A percentile compares a stretch with the other conserved stretches of the same genome.
Conservation (phyloP, 2,888 invertebrate species). For the Latrodectus hesperus region DNA sequence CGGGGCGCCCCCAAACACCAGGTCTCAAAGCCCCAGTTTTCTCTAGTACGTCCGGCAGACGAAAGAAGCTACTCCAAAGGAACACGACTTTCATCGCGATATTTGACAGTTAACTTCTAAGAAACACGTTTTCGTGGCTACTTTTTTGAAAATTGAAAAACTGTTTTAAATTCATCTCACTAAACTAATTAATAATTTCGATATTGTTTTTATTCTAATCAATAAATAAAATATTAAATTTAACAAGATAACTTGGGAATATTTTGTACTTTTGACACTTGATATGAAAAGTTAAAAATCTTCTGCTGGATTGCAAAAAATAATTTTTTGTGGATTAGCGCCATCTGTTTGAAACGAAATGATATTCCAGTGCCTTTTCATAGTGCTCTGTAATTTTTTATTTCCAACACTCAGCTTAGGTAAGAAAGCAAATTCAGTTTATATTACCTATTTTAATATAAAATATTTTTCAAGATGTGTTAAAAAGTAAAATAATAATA, state of each 20-base stretch:
- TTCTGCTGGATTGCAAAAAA: slow-evolving; percentile 4
- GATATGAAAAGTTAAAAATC: slow-evolving; percentile 3
- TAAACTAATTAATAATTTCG: too few species aligned
- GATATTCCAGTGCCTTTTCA: slow-evolving; percentile 49
- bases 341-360: slow-evolving; percentile 39
- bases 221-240: neutral
- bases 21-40: slow-evolving; percentile 7
- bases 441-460: neutral
- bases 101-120: neutral
- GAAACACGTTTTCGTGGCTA: slow-evolving; percentile 1
- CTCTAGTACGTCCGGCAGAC: slow-evolving; percentile 9
- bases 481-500: too few species aligned
- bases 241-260: neutral
- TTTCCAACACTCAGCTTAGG: slow-evolving; percentile 23
- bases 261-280: slow-evolving; percentile 26
- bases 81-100: neutral
- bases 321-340: slow-evolving; percentile 10
- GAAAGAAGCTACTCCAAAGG: neutral
- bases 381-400: slow-evolving; percentile 44
- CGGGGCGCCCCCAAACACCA: slow-evolving; percentile 22
- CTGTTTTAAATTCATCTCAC: too few species aligned
- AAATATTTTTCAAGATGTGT: neutral
- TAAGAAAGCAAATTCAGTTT: slow-evolving; percentile 18
- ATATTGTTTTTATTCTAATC: neutral
- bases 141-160: slow-evolving; percentile 1